A percentile compares a stretch with the other conserved stretches of the same genome.
Evolutionary conservation across 30 jellyfish, hydroid and myxozoan genomes (phyloP).

Genomic region (Pelagia noctiluca): DNA sequence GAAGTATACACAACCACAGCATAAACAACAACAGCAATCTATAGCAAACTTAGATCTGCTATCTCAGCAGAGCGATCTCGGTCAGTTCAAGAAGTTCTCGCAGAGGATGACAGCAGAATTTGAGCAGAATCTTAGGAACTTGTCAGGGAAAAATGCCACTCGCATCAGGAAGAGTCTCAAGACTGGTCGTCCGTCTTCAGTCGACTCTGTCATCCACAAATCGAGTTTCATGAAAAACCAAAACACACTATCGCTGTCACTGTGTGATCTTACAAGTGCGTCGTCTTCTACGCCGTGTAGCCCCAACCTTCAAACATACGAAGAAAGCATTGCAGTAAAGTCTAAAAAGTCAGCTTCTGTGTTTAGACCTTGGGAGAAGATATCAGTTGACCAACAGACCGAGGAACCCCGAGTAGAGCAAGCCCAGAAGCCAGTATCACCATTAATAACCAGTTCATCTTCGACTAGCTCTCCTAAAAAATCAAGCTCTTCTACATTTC

Average conservation of each 20-base stretch:
- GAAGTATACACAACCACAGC: no score
- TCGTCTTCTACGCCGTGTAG: not conserved
- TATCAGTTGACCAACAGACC: not conserved
- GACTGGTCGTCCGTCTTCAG: slow-evolving; percentile 62
- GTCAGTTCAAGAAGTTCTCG: no score
- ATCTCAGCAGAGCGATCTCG: no score
- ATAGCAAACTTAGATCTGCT: no score
- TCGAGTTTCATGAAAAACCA: slow-evolving; percentile 24
- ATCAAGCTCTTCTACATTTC: not conserved
- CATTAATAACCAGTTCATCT: no score
- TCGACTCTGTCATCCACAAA: slow-evolving; percentile 63
- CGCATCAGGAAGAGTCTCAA: slow-evolving; percentile 33
- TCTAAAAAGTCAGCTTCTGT: slow-evolving; percentile 49
- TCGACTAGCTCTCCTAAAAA: not conserved
- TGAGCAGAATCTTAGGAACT: no score
- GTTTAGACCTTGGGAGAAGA: slow-evolving; percentile 92
- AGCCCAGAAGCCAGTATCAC: no score
- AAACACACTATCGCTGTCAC: slow-evolving; percentile 46
- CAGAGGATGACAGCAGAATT: no score
- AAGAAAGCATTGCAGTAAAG: not conserved
- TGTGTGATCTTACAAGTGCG: slow-evolving; percentile 39
- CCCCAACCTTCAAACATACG: not conserved
- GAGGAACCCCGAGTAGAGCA: no score
- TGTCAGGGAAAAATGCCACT: slow-evolving; percentile 25
- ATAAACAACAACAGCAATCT: no score